Base-by-base conservation (phyloP, 2,113 vertebrate genomes). In the Pandion haliaetus region DNA sequence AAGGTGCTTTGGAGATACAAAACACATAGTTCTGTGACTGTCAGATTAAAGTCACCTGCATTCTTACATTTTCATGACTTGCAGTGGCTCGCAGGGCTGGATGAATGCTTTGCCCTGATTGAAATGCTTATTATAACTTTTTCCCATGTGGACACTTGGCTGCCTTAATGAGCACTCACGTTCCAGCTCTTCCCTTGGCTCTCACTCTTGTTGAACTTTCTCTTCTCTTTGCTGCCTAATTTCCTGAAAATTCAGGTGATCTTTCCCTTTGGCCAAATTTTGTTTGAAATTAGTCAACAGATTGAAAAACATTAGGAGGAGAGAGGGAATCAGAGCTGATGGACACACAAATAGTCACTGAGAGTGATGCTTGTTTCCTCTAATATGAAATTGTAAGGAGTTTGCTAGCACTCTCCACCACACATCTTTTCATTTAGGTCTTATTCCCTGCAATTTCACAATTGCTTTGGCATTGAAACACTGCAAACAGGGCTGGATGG, bases 181-280 rank as follows among this genome's bases (percentile, higher is more conserved):
- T 92, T 94, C 84, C 82, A 94, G 71, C 66, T 94, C 90, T 93
- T 95, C 86, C 66, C 72, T 88, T 95, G 93, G 92, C 93, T 96
- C 79, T 0, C 0, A 65, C 49, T 77, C 40, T 95, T 96, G 78
- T 94, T 96, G 94, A 66, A 94, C 66, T 93, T 95, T 96, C 78
- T 95, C 31, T 49, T 93, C 58, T 90, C 90, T 85, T 90, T 93
- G 73, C 87, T 90, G 82, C 82, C 84, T 88, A 72, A 93, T 95
- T 94, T 93, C 84, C 95, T 96, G 87, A 93, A 93, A 96, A 80
- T 82, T 49, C 61, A 96, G 91, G 87, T 97, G 93, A 94, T 89
- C 66, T 72, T 85, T 82, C 49, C n/a, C 54, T 91, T 85, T 65
- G 85, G 96, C 61, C 87, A 90, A 72, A 65, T 44, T 93, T 80